Percentiles rank a stretch among this genome's conserved stretches.
Evolutionary conservation across 1,140 invertebrate species (phyloP).

Genomic region (Nephotettix cincticeps): DNA sequence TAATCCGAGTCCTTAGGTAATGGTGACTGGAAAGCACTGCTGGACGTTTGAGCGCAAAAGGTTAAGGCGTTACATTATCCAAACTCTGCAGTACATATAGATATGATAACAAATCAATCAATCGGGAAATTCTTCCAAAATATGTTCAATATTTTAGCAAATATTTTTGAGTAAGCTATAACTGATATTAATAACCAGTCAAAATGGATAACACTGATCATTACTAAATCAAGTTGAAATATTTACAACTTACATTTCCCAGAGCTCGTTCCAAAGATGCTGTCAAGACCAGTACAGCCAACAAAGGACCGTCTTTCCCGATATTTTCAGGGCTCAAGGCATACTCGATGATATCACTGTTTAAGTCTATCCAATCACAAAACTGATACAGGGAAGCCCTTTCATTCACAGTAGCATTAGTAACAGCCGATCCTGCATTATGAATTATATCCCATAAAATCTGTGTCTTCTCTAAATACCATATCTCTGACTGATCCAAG

Average conservation of each 20-base stretch:
- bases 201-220: too few species aligned
- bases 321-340: background rate
- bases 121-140: too few species aligned
- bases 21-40: too few species aligned
- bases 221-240: too few species aligned
- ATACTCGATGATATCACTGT: background rate
- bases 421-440: background rate
- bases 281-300: conserved; percentile 14
- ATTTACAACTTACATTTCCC: conserved; percentile 32
- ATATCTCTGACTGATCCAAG: background rate
- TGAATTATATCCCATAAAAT: conserved; percentile 13
- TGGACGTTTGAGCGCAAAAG: too few species aligned
- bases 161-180: too few species aligned
- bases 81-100: too few species aligned
- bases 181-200: too few species aligned
- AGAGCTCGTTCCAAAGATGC: conserved; percentile 23
- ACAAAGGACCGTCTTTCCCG: background rate
- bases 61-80: too few species aligned
- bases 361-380: background rate
- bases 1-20: too few species aligned
- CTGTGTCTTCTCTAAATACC: background rate
- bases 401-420: background rate
- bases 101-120: too few species aligned
- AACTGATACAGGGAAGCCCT: background rate
- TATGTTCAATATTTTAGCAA: too few species aligned